Base-by-base conservation (phyloP, 2,113 vertebrate species). In the Limanda limanda region DNA sequence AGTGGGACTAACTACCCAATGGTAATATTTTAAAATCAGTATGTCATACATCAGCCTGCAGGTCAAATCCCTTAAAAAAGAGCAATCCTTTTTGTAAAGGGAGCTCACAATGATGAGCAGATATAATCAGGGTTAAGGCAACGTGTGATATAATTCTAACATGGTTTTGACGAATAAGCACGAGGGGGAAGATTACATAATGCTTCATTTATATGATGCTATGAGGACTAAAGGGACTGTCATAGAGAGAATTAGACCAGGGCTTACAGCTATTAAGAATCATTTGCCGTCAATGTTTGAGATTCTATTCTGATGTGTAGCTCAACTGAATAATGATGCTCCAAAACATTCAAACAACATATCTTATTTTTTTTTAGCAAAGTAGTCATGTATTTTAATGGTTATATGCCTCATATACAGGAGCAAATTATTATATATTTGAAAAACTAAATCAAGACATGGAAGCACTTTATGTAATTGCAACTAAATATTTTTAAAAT, bases 141-240 rank as follows among this genome's bases (percentile, higher is more conserved):
- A 74, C 18, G 51, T 74, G 72, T 86, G 73, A 87, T 83, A 70
- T 85, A 75, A 88, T 80, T 79, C 78, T 65, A 63, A 83, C 81
- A 84, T 65, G 69, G 72, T 81, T 90, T 81, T 67, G 79, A 79
- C 69, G 35, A 76, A 82, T 76, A 66, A 74, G 72, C 78, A 70
- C 69, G 74, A 57, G 74, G 66, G 45, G 24, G 61, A 74, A 76
- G 82, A 83, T 93, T 86, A 91, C 68, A 59, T 91, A 88, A 92
- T 75, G 40, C 12, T 66, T 84, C 68, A 78, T 90, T 92, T 84
- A 87, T 83, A 82, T 78, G 88, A 70, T 83, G 79, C 71, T 76
- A 72, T 56, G 79, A 42, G 82, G 72, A 83, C 84, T 86, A 75
- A 87, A 80, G 48, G 57, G 63, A 25, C 70, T n/a, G 77, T 71